Evolutionary conservation across 2,113 vertebrate genomes (phyloP), one percentile per base, ranked within the genome.

Genomic region (Suricata suricatta): DNA sequence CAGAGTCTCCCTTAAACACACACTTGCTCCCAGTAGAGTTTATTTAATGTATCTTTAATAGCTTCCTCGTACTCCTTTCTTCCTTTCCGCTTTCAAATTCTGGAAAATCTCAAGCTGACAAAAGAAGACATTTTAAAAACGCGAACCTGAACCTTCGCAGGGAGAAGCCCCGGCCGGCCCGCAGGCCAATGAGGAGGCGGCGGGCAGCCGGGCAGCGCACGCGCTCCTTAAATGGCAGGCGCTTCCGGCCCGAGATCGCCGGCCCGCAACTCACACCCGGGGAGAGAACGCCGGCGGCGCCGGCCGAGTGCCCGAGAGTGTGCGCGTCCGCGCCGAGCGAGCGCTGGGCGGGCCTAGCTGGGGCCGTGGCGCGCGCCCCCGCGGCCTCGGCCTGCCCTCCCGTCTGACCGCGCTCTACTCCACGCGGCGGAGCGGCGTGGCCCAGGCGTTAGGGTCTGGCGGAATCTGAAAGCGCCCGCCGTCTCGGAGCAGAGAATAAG

Each of bases 41-140:
- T 99, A 99, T 98, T 98, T 99, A 98, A 98, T 94, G 1, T 97
- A 90, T 98, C 94, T 98, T 98, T 99, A 98, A 99, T 98, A 98
- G 98, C 98, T 99, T 99, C 99, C 99, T 98, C 76, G 88, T 90
- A 97, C 95, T 91, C 96, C 93, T 98, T 95, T 98, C 88, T 93
- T 98, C 90, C 97, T 97, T 99, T 99, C 98, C 97, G 97, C 96
- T 98, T 98, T 96, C 88, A 97, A 98, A 98, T 98, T 97, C 98
- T 99, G 98, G 99, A 97, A 98, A 98, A 94, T 93, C 97, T 99
- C 98, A 99, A 98, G 84, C 97, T 98, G 98, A 98, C 98, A 98
- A 98, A 98, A 97, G 98, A 95, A 93, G 98, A 98, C 97, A 97
- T 96, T 98, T 98, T 97, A 90, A 97, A 98, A 97, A 95, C 54